phyloP scores from a whole-genome alignment of 2,888 invertebrate species.

The Atherix ibis region DNA sequence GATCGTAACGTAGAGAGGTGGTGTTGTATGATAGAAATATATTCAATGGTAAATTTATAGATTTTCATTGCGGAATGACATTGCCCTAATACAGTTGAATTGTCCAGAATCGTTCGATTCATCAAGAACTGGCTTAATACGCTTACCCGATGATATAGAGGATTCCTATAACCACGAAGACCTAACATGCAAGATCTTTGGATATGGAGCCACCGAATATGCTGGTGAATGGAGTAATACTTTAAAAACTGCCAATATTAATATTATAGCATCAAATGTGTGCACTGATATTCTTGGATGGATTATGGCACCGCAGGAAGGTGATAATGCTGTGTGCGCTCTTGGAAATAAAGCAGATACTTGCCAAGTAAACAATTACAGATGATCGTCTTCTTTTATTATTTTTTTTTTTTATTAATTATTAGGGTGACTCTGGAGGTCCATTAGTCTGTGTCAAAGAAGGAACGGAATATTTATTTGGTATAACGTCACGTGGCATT shows the following conservation, averaged over 20 bases:
- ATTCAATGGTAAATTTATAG: too few relatives aligned
- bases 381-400: too few relatives aligned
- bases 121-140: too few relatives aligned
- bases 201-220: constrained; percentile 25
- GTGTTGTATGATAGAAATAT: too few relatives aligned
- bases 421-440: constrained; percentile 28
- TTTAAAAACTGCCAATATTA: constrained; percentile 21
- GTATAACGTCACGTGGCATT: constrained; percentile 27
- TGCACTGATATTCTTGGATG: constrained; percentile 23
- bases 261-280: constrained; percentile 18
- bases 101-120: too few relatives aligned
- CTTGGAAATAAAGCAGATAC: constrained; percentile 25
- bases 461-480: constrained; percentile 21
- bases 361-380: constrained; percentile 22
- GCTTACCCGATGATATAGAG: too few relatives aligned
- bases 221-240: constrained; percentile 22
- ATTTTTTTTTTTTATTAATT: constrained; percentile 5
- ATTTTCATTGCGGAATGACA: constrained; percentile 24
- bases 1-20: too few relatives aligned
- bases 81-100: constrained; percentile 20
- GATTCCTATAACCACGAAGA: too few relatives aligned
- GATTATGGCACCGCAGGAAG: constrained; percentile 27
- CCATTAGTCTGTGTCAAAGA: constrained; percentile 23
- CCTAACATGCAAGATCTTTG: constrained; percentile 28
- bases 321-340: constrained; percentile 26